Conservation (phyloP, 2,797 vertebrate species). For the Gambelia wislizenii region DNA sequence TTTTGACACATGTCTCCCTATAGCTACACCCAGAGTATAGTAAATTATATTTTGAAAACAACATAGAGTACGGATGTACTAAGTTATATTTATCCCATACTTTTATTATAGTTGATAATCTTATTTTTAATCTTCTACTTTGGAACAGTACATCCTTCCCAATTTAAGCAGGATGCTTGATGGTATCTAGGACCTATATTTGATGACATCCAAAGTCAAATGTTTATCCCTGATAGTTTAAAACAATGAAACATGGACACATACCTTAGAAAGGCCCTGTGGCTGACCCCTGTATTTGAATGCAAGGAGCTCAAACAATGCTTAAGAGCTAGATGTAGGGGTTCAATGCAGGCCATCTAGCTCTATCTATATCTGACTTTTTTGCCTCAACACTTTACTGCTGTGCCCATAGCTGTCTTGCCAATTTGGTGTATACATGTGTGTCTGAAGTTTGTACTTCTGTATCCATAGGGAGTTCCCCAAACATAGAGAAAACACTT, state of each 20-base stretch:
- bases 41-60: not conserved
- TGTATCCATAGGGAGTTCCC: no score
- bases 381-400: no score
- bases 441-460: no score
- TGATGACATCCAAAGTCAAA: not conserved
- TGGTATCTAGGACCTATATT: not conserved
- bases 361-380: no score
- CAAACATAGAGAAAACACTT: no score
- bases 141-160: not conserved
- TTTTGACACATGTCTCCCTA: no score
- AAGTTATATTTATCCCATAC: not conserved
- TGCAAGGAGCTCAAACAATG: not conserved
- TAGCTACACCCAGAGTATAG: not conserved
- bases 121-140: not conserved
- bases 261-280: no score
- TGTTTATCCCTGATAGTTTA: not conserved
- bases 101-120: constrained; percentile 1
- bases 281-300: not conserved
- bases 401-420: no score
- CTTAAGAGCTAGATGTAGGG: not conserved
- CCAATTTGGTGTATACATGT: no score
- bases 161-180: constrained; percentile 12
- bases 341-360: no score
- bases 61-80: not conserved
- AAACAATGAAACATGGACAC: not conserved